phyloP scores from a whole-genome alignment of 2,113 vertebrate species.

The Tragelaphus strepsiceros region DNA sequence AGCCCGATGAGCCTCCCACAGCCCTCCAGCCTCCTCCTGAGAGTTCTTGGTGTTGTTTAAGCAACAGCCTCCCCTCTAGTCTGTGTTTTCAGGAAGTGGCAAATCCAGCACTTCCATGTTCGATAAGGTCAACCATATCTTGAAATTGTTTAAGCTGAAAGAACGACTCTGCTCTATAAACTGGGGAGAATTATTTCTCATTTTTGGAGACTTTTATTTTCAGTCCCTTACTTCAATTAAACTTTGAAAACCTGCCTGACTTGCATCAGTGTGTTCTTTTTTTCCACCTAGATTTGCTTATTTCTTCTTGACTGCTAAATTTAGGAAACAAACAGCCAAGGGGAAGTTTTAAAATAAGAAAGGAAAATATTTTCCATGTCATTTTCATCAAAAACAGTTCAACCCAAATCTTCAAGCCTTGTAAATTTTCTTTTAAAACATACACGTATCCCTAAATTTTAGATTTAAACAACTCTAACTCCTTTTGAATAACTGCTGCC shows the following conservation, averaged over 20 bases:
- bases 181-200: background rate
- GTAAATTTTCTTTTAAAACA: slow-evolving; percentile 50
- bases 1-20: background rate
- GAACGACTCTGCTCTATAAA: slow-evolving; percentile 18
- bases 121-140: slow-evolving; percentile 23
- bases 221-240: slow-evolving; percentile 32
- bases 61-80: background rate
- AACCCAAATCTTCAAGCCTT: slow-evolving; percentile 3
- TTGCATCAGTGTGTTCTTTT: background rate
- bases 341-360: slow-evolving; percentile 56
- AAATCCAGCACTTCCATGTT: background rate
- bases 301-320: slow-evolving; percentile 57
- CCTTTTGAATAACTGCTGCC: slow-evolving; percentile 57
- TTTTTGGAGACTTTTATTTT: slow-evolving; percentile 25
- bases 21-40: background rate
- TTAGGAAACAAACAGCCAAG: slow-evolving; percentile 57
- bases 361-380: slow-evolving; percentile 61
- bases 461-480: slow-evolving; percentile 61
- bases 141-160: slow-evolving; percentile 24
- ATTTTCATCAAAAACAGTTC: slow-evolving; percentile 52
- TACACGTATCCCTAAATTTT: background rate
- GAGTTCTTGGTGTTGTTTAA: slow-evolving; percentile 1
- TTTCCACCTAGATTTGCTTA: slow-evolving; percentile 48
- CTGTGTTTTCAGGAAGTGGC: background rate
- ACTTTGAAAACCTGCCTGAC: slow-evolving; percentile 35